A percentile compares a stretch with the other conserved stretches of the same genome.
Conservation (phyloP, 2,888 invertebrate genomes). For the Noctuana brunneofusca region DNA sequence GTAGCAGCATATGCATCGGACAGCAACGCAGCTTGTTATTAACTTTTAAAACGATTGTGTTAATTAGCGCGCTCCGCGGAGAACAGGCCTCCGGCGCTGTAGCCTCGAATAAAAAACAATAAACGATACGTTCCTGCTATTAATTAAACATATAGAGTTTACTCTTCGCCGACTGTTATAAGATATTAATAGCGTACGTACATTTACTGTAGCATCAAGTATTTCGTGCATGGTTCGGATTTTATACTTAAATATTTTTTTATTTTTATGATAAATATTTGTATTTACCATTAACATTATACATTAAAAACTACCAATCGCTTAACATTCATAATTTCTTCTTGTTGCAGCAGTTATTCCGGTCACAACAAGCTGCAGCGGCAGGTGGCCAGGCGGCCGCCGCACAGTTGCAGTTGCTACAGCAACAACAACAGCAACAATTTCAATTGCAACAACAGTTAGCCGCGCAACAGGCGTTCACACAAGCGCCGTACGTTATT, state of each 20-base stretch:
- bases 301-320: too few species aligned
- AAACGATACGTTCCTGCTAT: constrained; percentile 62
- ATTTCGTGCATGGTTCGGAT: background rate
- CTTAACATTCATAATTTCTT: too few species aligned
- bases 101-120: constrained; percentile 61
- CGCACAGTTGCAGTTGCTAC: constrained; percentile 87
- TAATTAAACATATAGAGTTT: constrained; percentile 55
- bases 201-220: background rate
- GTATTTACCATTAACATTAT: too few species aligned
- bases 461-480: constrained; percentile 88
- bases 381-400: constrained; percentile 85
- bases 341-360: constrained; percentile 92
- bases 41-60: constrained; percentile 78
- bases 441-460: constrained; percentile 91
- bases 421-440: constrained; percentile 90
- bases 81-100: constrained; percentile 60
- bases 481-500: constrained; percentile 93
- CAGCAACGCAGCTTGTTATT: constrained; percentile 71
- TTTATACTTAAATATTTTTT: too few species aligned
- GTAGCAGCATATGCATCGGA: constrained; percentile 66
- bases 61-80: constrained; percentile 73
- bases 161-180: background rate
- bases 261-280: too few species aligned
- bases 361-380: constrained; percentile 91
- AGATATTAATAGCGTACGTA: background rate